Base-by-base conservation (phyloP, 2,113 vertebrate species). In the Hippolais icterina region DNA sequence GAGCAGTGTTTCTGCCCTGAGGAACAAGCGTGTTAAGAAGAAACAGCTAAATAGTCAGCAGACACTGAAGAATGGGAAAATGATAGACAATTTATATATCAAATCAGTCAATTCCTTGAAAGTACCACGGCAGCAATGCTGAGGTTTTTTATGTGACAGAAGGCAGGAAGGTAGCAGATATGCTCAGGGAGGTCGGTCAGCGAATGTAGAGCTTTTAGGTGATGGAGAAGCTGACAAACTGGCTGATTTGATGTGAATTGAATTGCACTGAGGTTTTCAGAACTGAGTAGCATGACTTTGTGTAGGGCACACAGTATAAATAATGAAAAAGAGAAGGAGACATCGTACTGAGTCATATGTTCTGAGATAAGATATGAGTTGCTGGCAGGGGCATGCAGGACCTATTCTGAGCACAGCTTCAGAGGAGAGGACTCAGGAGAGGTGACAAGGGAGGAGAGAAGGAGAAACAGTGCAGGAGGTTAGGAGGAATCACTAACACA, bases 171-270 rank as follows among this genome's bases (percentile, higher is more conserved):
- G 61, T 15, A 81, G 41, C 41, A 91, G 75, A 89, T 91, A 59
- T 50, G 37, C 42, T 93, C 28, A 83, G 59, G 52, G 85, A 95
- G 90, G 79, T 89, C 23, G 0, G n/a, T 52, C 46, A 83, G 57
- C 75, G 72, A 88, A 80, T 77, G 39, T 9, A 77, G 57, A 83
- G 68, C 44, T 85, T 82, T 76, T 65, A 80, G 82, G 71, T 94
- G 68, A 87, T 46, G 76, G 71, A 94, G 84, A 90, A 91, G 77
- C 87, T 96, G 93, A 96, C 81, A 96, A 93, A 91, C 41, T 44
- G 69, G 41, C 33, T 94, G 63, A 90, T 94, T 95, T 89, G 78
- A 89, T 91, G 78, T 76, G 84, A 93, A 82, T 39, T 82, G 92
- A 86, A 93, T 91, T 52, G 54, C 61, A 71, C 24, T 0, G 1